Conservation (phyloP, 2,888 invertebrate genomes). For the Marronus borbonicus region DNA sequence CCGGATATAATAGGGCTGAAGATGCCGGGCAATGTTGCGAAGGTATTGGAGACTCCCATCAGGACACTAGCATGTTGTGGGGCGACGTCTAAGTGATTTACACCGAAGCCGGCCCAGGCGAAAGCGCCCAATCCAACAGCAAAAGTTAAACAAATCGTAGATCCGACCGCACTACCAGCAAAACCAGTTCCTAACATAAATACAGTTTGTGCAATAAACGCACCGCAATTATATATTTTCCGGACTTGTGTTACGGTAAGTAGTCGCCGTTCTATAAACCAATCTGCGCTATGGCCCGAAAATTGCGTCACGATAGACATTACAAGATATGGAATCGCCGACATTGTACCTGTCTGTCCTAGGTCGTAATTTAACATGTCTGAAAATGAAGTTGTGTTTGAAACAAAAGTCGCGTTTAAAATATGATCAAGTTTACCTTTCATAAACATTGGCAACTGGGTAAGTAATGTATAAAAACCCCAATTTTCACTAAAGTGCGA, state of each 20-base stretch:
- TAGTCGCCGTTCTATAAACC: constrained; percentile 77
- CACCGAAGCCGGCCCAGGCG: constrained; percentile 91
- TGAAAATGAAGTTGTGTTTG: constrained; percentile 66
- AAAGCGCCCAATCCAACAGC: constrained; percentile 94
- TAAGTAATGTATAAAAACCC: constrained; percentile 91
- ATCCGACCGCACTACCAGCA: constrained; percentile 77
- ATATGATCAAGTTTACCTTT: constrained; percentile 74
- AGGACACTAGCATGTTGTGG: constrained; percentile 92
- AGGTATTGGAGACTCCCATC: constrained; percentile 93
- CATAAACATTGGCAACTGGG: constrained; percentile 87
- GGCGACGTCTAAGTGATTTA: constrained; percentile 91
- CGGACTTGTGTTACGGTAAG: constrained; percentile 83
- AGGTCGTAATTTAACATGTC: constrained; percentile 83
- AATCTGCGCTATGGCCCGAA: constrained; percentile 89
- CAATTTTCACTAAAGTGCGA: constrained; percentile 92
- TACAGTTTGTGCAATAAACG: constrained; percentile 84
- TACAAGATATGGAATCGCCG: constrained; percentile 90
- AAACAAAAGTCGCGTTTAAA: neutral
- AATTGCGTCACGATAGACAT: constrained; percentile 88
- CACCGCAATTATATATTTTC: constrained; percentile 80
- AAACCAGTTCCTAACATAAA: constrained; percentile 91
- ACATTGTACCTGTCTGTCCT: constrained; percentile 85
- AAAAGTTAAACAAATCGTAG: constrained; percentile 87
- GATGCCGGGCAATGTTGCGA: constrained; percentile 93
- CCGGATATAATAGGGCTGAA: constrained; percentile 90